These are phyloP conservation scores for Eumaeus atala DNA, from an alignment of 1,140 invertebrate species.

Conservation along the genomic window DNA sequence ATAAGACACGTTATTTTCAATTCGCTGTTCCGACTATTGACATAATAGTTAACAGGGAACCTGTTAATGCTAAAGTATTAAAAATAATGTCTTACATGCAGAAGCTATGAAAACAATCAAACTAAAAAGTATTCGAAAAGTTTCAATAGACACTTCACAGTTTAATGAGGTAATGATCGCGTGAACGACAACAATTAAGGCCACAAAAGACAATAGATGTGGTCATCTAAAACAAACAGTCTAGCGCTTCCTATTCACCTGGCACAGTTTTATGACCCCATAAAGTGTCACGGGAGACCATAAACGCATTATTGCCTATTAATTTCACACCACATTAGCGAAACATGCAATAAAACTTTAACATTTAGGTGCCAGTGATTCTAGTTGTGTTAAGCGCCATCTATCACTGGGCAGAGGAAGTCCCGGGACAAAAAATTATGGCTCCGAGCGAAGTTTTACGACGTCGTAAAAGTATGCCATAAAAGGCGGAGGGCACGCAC, in stretches of 20 bases:
- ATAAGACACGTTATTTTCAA: no score
- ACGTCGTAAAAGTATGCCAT: conserved; percentile 70
- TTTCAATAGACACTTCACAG: conserved; percentile 2
- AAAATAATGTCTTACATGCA: no score
- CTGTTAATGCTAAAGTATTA: no score
- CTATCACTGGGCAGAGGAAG: conserved; percentile 41
- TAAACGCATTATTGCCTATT: conserved; percentile 73
- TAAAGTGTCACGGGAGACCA: conserved; percentile 64
- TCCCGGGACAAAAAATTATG: conserved; percentile 62
- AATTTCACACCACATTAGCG: conserved; percentile 73
- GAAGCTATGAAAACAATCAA: not conserved
- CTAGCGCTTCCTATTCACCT: conserved; percentile 38
- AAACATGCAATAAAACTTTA: conserved; percentile 72
- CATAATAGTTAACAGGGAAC: no score
- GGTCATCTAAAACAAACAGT: conserved; percentile 59
- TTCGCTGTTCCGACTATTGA: no score
- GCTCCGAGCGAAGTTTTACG: conserved; percentile 64
- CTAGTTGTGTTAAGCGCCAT: conserved; percentile 60
- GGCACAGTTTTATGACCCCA: conserved; percentile 58
- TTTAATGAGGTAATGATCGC: conserved; percentile 3
- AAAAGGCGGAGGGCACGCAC: conserved; percentile 69
- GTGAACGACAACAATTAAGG: conserved; percentile 7
- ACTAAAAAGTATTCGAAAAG: not conserved
- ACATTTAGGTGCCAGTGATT: conserved; percentile 61
- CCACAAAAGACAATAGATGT: conserved; percentile 19